A percentile compares a stretch with the other conserved stretches of the same genome.
phyloP scores from a whole-genome alignment of 2,888 invertebrate genomes.

The Phalera bucephala region DNA sequence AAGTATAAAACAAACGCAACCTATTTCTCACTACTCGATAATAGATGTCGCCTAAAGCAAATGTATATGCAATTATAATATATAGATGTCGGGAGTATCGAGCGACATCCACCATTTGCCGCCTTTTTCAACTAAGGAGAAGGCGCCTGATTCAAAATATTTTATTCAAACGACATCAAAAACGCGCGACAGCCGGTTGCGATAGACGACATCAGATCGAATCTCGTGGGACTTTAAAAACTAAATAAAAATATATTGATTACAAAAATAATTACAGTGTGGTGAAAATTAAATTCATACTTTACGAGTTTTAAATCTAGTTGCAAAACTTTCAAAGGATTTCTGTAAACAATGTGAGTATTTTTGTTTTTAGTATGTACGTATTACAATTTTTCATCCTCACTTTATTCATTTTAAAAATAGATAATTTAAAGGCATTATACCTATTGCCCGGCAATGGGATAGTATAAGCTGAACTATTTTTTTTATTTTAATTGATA shows the following conservation, averaged over 20 bases:
- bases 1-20: too few relatives aligned
- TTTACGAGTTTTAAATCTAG: conserved; percentile 15
- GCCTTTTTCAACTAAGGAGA: conserved; percentile 28
- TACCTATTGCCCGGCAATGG: too few relatives aligned
- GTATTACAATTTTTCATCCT: too few relatives aligned
- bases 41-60: neutral
- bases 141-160: conserved; percentile 70
- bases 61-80: too few relatives aligned
- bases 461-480: too few relatives aligned
- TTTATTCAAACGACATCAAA: conserved; percentile 71
- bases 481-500: too few relatives aligned
- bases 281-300: conserved; percentile 15
- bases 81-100: conserved; percentile 46
- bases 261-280: conserved; percentile 10
- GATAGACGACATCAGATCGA: conserved; percentile 5
- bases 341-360: conserved; percentile 18
- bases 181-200: conserved; percentile 64
- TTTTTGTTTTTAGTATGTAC: too few relatives aligned
- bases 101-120: conserved; percentile 16
- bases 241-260: neutral
- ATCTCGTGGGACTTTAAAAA: conserved; percentile 6
- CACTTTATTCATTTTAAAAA: too few relatives aligned
- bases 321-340: conserved; percentile 10
- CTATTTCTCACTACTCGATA: neutral
- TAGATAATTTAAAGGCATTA: too few relatives aligned